A percentile compares a stretch with the other conserved stretches of the same genome.
Conservation (phyloP, 92 coral and sea anemone species). For the Zoanthus gigantus region DNA sequence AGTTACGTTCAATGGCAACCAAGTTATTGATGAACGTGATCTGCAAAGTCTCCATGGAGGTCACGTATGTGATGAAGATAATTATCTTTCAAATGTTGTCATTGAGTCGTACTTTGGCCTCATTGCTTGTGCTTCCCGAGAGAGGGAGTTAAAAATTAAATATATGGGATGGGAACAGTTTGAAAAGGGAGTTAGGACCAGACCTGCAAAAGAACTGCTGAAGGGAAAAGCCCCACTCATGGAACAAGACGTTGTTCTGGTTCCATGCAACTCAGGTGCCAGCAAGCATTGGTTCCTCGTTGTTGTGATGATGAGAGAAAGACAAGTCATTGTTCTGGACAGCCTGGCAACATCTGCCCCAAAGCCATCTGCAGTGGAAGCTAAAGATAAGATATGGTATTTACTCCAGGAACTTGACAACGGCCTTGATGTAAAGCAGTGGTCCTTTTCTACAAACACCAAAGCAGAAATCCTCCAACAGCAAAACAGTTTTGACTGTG, state of each 20-base stretch:
- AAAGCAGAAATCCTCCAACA: conserved; percentile 38
- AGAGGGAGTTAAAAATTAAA: conserved; percentile 44
- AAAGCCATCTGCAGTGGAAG: conserved; percentile 56
- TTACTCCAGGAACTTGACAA: conserved; percentile 21
- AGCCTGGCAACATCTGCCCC: conserved; percentile 54
- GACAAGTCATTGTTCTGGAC: conserved; percentile 53
- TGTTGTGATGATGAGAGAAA: conserved; percentile 32
- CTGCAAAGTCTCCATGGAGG: conserved; percentile 48
- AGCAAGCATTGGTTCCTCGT: conserved; percentile 64
- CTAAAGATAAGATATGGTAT: conserved; percentile 44
- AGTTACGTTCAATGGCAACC: conserved; percentile 43
- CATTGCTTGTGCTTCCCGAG: conserved; percentile 18
- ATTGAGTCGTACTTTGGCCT: conserved; percentile 39
- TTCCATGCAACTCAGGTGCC: conserved; percentile 58
- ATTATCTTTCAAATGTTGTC: conserved; percentile 47
- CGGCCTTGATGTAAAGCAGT: conserved; percentile 8
- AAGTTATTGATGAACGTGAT: conserved; percentile 44
- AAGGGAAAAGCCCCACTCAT: conserved; percentile 53
- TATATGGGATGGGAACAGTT: conserved; percentile 62
- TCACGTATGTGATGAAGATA: conserved; percentile 44
- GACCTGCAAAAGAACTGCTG: conserved; percentile 52
- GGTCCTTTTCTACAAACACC: conserved; percentile 31
- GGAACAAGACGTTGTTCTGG: conserved; percentile 55
- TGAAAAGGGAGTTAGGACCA: conserved; percentile 43
- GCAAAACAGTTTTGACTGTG: conserved; percentile 41